phyloP scores from a whole-genome alignment of 2,797 vertebrate species.

The Pantherophis alleghaniensis region DNA sequence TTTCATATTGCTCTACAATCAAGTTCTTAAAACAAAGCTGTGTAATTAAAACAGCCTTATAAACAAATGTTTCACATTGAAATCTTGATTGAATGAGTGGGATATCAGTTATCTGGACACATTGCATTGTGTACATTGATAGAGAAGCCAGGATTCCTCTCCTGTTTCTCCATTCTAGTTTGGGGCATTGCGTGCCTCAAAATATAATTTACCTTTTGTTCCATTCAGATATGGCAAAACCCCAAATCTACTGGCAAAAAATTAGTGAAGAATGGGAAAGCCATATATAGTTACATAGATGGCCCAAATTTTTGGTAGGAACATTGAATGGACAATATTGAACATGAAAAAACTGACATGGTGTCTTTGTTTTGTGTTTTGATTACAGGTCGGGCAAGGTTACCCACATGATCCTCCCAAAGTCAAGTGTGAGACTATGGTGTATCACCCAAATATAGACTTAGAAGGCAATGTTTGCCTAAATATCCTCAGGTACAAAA shows the following conservation, averaged over 20 bases:
- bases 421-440: conserved; percentile 97
- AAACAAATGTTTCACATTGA: not conserved
- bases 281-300: not conserved
- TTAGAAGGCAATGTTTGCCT: conserved; percentile 97
- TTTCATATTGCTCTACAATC: not conserved
- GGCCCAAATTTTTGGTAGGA: not conserved
- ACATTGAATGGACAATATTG: not conserved
- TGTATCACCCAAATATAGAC: conserved; percentile 97
- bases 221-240: not conserved
- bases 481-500: conserved; percentile 90
- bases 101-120: not conserved
- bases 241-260: not conserved
- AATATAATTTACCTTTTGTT: not conserved
- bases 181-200: not conserved
- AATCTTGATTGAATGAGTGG: not conserved
- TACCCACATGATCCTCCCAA: conserved; percentile 96
- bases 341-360: not conserved
- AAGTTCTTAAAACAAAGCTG: not conserved
- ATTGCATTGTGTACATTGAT: not conserved
- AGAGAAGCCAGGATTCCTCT: not conserved
- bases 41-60: not conserved
- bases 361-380: not conserved
- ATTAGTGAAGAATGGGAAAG: too few species aligned
- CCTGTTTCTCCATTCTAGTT: not conserved
- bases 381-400: conserved; percentile 89